Evolutionary conservation across 2,888 invertebrate genomes (phyloP).

Genomic region (Frankliniella intonsa): DNA sequence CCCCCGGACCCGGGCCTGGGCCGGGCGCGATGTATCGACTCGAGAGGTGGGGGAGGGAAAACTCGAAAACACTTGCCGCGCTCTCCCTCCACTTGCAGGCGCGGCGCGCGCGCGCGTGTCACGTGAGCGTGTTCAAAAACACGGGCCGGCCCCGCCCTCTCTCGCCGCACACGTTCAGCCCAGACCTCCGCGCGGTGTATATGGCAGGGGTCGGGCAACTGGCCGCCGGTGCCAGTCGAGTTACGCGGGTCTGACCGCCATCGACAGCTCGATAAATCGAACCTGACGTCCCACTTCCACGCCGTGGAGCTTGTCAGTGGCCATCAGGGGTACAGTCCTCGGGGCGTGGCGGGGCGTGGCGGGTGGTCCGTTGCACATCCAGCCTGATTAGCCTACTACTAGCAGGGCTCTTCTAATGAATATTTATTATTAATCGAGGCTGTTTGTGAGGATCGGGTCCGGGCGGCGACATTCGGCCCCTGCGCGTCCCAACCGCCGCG

Average conservation of each 20-base stretch:
- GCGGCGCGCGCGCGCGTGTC: too few relatives aligned
- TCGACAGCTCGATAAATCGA: slow-evolving; percentile 22
- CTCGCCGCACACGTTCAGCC: slow-evolving; percentile 1
- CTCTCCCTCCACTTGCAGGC: too few relatives aligned
- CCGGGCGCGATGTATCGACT: too few relatives aligned
- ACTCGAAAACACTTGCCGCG: too few relatives aligned
- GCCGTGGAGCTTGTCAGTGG: slow-evolving; percentile 6
- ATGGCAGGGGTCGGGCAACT: too few relatives aligned
- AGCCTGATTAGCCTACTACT: neutral
- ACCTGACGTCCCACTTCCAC: slow-evolving; percentile 21
- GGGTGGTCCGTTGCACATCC: neutral
- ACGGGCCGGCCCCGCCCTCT: neutral
- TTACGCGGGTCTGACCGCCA: neutral
- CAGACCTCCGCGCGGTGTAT: too few relatives aligned
- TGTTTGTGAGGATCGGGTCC: neutral
- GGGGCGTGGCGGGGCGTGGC: neutral
- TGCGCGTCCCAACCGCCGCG: neutral
- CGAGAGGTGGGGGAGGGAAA: too few relatives aligned
- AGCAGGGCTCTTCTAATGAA: neutral
- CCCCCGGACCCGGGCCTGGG: too few relatives aligned
- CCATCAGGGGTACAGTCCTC: neutral
- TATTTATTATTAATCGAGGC: neutral
- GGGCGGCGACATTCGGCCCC: neutral
- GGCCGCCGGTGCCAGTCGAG: neutral
- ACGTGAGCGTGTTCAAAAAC: too few relatives aligned